Conservation (phyloP, 2,113 vertebrate genomes). For the Atractosteus spatula region DNA sequence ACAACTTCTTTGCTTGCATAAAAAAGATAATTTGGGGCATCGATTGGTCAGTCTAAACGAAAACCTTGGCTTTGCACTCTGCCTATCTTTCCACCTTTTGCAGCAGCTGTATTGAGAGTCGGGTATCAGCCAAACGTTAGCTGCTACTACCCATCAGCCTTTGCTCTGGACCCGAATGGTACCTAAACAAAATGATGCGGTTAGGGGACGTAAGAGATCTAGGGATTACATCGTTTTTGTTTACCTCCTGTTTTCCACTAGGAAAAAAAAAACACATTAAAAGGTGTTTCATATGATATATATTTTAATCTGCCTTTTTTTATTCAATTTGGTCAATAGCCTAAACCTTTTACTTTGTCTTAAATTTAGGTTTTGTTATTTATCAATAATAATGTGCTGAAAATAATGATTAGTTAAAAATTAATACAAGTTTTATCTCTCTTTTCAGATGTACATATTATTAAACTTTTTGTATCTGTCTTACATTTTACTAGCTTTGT, state of each 20-base stretch:
- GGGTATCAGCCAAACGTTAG: conserved; percentile 22
- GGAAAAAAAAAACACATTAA: too few relatives aligned
- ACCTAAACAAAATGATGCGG: conserved; percentile 20
- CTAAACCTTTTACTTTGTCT: too few relatives aligned
- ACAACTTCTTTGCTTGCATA: neutral
- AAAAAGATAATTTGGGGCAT: conserved; percentile 17
- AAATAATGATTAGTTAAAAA: too few relatives aligned
- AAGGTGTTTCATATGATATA: too few relatives aligned
- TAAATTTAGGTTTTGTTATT: too few relatives aligned
- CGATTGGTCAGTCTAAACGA: conserved; percentile 12
- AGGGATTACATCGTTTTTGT: neutral
- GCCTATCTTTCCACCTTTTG: conserved; percentile 14
- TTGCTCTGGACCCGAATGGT: conserved; percentile 28
- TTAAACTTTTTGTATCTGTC: too few relatives aligned
- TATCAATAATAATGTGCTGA: too few relatives aligned
- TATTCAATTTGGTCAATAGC: too few relatives aligned
- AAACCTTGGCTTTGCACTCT: neutral
- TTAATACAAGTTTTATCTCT: too few relatives aligned
- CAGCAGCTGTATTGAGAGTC: conserved; percentile 17
- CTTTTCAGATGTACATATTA: too few relatives aligned
- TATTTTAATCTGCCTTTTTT: too few relatives aligned
- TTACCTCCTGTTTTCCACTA: neutral
- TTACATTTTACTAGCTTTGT: too few relatives aligned
- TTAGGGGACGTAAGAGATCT: neutral
- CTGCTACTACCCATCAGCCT: conserved; percentile 33